These are phyloP conservation scores for Gallinago solitaria DNA, from an alignment of 2,797 vertebrate species.

Conservation along the genomic window DNA sequence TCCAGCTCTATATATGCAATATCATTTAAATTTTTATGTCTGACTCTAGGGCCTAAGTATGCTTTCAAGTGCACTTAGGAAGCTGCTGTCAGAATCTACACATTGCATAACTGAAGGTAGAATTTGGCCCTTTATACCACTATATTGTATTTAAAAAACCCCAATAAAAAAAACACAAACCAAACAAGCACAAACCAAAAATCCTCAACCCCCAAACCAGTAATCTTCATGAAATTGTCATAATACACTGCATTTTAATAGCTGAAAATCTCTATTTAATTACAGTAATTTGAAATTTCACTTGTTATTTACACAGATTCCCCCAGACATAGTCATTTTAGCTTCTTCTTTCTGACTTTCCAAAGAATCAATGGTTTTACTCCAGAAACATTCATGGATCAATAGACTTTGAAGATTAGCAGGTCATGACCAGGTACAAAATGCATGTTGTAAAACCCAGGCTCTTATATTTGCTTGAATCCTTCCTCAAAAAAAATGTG, in stretches of 20 bases:
- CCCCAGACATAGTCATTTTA: background rate
- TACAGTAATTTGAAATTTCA: background rate
- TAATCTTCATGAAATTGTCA: background rate
- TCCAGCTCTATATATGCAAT: background rate
- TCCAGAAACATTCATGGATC: constrained; percentile 28
- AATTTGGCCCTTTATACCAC: background rate
- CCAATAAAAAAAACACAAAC: no score
- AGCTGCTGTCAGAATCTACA: background rate
- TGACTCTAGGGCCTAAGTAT: background rate
- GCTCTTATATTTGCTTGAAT: constrained; percentile 42
- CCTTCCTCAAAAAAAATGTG: constrained; percentile 15
- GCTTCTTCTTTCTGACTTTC: constrained; percentile 1
- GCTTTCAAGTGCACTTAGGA: background rate
- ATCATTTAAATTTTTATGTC: background rate
- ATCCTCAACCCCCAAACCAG: background rate
- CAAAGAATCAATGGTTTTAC: constrained; percentile 37
- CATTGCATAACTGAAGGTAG: background rate
- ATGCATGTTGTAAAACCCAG: constrained; percentile 45
- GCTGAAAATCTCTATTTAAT: background rate
- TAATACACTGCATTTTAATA: background rate
- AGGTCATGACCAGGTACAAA: constrained; percentile 53
- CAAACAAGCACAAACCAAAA: background rate
- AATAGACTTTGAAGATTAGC: constrained; percentile 54
- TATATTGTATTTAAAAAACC: background rate
- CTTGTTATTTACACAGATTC: background rate